Evolutionary conservation across 2,888 invertebrate genomes (phyloP), one percentile per base, ranked within the genome.

Genomic region (Lycia hirtaria): DNA sequence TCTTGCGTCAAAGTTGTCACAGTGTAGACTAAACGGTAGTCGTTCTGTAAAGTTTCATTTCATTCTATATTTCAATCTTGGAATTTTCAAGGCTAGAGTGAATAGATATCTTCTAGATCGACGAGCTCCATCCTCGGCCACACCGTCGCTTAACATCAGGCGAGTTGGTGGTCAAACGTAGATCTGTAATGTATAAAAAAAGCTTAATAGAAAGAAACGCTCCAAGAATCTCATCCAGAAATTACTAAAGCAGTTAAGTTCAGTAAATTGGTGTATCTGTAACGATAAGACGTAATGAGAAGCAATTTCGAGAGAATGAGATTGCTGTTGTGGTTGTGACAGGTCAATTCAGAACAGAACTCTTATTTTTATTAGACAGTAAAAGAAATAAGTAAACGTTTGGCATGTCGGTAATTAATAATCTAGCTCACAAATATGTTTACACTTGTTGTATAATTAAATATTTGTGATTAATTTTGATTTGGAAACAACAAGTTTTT

Each of bases 181-280:
- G n/a, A n/a, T n/a, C n/a, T n/a, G n/a, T n/a, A n/a, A n/a, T n/a
- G n/a, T n/a, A n/a, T n/a, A n/a, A n/a, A n/a, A n/a, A n/a, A n/a
- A n/a, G n/a, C n/a, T n/a, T n/a, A n/a, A n/a, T n/a, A n/a, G n/a
- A n/a, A n/a, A n/a, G n/a, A n/a, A n/a, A n/a, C 17, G 9, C 22
- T 22, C 7, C 22, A 2, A 10, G 5, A 40, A 14, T 20, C 20
- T 38, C n/a, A 22, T 22, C 7, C 22, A 14, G 7, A 7, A 24
- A 3, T 24, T 22, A 14, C 3, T 5, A 9, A 14, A 14, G 38
- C 20, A 38, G n/a, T 38, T 20, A 12, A 38, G 12, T 19, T 20
- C n/a, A 7, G 22, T 54, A 53, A 56, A 53, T 52, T 40, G 44
- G 24, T 40, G 10, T 28, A 7, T 22, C 10, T 14, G 45, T 33